Evolutionary conservation across 2,113 vertebrate species (phyloP).

Genomic region (Silurus asotus): DNA sequence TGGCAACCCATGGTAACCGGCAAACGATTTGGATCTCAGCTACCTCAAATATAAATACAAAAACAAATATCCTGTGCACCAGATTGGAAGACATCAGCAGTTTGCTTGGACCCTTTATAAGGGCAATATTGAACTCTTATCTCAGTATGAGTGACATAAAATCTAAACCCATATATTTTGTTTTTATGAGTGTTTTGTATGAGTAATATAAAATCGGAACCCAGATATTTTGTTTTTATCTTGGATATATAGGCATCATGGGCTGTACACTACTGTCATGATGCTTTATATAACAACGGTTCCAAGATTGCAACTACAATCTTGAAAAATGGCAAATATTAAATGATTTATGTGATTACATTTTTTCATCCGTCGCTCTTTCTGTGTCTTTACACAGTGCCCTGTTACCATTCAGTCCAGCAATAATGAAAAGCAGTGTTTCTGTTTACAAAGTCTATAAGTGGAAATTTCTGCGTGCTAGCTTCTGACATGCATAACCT

Average conservation of each 20-base stretch:
- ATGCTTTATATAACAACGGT: background rate
- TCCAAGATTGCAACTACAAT: background rate
- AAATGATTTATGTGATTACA: conserved; percentile 34
- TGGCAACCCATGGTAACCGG: conserved; percentile 12
- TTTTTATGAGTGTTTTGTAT: background rate
- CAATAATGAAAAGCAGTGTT: conserved; percentile 40
- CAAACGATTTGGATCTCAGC: background rate
- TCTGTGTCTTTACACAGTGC: background rate
- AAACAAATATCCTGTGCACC: conserved; percentile 9
- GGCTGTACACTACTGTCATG: background rate
- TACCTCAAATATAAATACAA: background rate
- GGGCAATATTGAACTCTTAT: conserved; percentile 22
- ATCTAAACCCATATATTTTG: background rate
- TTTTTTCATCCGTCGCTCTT: conserved; percentile 28
- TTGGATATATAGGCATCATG: background rate
- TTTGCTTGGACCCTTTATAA: conserved; percentile 9
- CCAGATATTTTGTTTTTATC: conserved; percentile 1
- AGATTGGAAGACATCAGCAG: background rate
- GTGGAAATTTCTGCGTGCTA: conserved; percentile 21
- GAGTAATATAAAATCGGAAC: background rate
- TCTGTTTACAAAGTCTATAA: conserved; percentile 40
- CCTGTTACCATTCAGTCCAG: conserved; percentile 4
- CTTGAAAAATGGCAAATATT: conserved; percentile 13
- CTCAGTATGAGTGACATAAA: background rate
- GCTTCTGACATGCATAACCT: conserved; percentile 24